Percentiles rank a stretch among this genome's conserved stretches.
Evolutionary conservation across 1,140 invertebrate species (phyloP).

Genomic region (Yoshiicerus persimilis): DNA sequence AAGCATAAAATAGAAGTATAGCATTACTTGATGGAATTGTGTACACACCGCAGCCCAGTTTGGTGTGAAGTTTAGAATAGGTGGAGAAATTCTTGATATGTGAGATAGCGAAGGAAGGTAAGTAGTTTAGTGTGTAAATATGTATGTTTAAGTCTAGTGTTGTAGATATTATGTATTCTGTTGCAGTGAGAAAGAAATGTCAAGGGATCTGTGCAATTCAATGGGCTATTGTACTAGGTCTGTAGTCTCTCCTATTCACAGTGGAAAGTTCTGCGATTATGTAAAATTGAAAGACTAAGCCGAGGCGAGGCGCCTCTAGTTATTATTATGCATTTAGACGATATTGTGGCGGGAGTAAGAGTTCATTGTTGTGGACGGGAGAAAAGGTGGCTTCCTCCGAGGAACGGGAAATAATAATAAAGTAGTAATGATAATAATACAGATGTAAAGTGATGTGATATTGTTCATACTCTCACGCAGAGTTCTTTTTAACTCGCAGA

Average conservation of each 20-base stretch:
- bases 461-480: not conserved
- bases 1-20: no score
- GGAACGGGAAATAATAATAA: not conserved
- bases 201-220: not conserved
- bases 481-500: constrained; percentile 65
- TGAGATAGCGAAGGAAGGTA: not conserved
- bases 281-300: not conserved
- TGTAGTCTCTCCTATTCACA: not conserved
- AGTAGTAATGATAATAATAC: not conserved
- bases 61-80: no score
- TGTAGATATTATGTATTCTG: not conserved
- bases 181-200: not conserved
- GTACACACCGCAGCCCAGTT: no score
- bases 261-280: not conserved
- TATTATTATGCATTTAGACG: no score
- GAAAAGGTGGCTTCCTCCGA: not conserved
- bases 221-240: not conserved
- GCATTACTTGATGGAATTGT: no score
- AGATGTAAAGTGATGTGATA: not conserved
- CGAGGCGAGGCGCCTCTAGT: no score
- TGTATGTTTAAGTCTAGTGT: no score
- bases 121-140: no score
- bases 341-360: no score
- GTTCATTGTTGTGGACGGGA: not conserved
- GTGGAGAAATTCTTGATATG: not conserved